These are phyloP conservation scores for Drosophila pandora DNA, from an alignment of 1,140 invertebrate genomes.

Conservation along the genomic window DNA sequence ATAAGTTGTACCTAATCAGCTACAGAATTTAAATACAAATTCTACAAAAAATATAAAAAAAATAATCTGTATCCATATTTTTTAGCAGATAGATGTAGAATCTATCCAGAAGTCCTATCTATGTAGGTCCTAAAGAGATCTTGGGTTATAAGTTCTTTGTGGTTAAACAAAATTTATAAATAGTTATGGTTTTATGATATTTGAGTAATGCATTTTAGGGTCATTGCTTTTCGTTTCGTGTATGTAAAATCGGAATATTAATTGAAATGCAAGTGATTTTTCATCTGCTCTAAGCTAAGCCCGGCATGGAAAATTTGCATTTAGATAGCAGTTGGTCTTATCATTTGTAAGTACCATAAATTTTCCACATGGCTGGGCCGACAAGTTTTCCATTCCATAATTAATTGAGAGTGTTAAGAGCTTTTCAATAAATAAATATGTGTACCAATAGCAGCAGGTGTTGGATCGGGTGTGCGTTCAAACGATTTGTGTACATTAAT, in stretches of 20 bases:
- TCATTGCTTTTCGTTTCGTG: no score
- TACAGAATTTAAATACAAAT: no score
- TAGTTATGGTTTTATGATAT: no score
- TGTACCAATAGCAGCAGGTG: constrained; percentile 16
- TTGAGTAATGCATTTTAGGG: no score
- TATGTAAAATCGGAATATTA: background rate
- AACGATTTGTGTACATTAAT: constrained; percentile 51
- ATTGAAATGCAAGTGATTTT: background rate
- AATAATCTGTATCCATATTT: no score
- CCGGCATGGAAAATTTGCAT: constrained; percentile 20
- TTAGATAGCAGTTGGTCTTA: constrained; percentile 49
- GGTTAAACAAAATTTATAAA: no score
- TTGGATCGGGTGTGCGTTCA: constrained; percentile 43
- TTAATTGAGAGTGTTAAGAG: constrained; percentile 71
- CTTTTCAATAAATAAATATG: constrained; percentile 52
- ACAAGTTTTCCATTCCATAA: constrained; percentile 48
- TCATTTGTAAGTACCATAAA: constrained; percentile 58
- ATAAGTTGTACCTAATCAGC: no score
- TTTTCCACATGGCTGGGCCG: constrained; percentile 28
- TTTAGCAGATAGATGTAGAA: no score
- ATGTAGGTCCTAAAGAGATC: no score
- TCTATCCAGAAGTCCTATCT: no score
- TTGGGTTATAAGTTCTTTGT: no score
- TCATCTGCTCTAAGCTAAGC: background rate
- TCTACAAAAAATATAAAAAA: no score